Evolutionary conservation across 2,113 vertebrate species (phyloP).

Genomic region (Coturnix japonica): DNA sequence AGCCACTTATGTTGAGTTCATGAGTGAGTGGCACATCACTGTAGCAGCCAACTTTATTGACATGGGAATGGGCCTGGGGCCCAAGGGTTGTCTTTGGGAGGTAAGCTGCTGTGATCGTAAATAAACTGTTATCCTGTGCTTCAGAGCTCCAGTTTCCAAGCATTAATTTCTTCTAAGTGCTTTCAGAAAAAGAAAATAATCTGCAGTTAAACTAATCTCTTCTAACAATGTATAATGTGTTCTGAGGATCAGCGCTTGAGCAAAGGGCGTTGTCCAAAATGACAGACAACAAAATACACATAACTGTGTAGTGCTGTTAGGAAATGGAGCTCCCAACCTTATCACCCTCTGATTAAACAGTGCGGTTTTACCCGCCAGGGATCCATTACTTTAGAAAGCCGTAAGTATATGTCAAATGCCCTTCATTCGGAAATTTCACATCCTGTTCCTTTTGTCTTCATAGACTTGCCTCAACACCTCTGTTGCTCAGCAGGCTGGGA

Average conservation of each 20-base stretch:
- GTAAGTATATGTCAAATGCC: slow-evolving; percentile 29
- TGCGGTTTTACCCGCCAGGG: slow-evolving; percentile 23
- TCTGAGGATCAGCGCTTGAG: background rate
- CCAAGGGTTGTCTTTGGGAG: background rate
- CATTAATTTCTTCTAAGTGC: slow-evolving; percentile 23
- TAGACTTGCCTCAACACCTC: slow-evolving; percentile 19
- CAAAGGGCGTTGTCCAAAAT: background rate
- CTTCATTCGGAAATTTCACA: background rate
- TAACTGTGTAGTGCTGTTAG: slow-evolving; percentile 7
- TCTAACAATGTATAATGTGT: background rate
- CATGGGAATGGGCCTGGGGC: background rate
- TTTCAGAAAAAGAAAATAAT: background rate
- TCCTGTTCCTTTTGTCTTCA: slow-evolving; percentile 13
- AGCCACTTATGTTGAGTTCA: background rate
- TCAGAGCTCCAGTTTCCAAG: slow-evolving; percentile 17
- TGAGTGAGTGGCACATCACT: background rate
- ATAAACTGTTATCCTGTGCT: slow-evolving; percentile 9
- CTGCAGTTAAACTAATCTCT: slow-evolving; percentile 38
- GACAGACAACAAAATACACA: background rate
- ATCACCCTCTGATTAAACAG: slow-evolving; percentile 15
- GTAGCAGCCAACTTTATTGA: background rate
- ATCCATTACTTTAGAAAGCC: background rate
- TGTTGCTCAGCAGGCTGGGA: background rate
- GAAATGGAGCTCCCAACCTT: background rate
- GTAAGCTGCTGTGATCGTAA: slow-evolving; percentile 37